These are phyloP conservation scores for Folsomia manolachei DNA, from an alignment of 2,888 invertebrate species.

Conservation along the genomic window DNA sequence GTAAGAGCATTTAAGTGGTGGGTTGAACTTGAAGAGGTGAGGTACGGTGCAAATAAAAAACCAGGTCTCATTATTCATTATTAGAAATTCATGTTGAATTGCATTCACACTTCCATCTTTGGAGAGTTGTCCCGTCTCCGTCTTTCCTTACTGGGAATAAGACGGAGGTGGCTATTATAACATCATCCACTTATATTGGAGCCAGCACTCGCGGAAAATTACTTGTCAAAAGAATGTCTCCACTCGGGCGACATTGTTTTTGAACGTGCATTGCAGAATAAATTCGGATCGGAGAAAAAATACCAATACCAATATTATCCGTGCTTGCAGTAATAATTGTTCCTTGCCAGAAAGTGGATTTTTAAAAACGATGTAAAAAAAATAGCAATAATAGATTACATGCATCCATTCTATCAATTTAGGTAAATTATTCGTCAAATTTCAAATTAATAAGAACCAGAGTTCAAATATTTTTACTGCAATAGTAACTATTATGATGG, in stretches of 20 bases:
- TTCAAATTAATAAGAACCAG: no score
- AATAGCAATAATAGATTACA: no score
- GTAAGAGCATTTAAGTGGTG: no score
- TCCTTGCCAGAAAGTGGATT: neutral
- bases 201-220: neutral
- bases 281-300: no score
- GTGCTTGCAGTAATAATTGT: no score
- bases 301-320: no score
- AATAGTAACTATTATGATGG: neutral
- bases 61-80: slow-evolving; percentile 2
- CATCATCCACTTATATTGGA: no score
- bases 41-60: neutral
- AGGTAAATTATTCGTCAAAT: no score
- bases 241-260: neutral
- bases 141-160: slow-evolving; percentile 3
- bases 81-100: slow-evolving; percentile 16
- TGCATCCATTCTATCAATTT: no score
- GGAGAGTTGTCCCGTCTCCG: slow-evolving; percentile 1
- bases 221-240: no score
- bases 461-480: no score
- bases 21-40: neutral
- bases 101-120: slow-evolving; percentile 18
- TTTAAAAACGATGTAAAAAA: neutral
- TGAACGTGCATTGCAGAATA: no score
- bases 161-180: neutral